Base-by-base conservation (phyloP, 2,888 invertebrate species). In the Nineta flava region DNA sequence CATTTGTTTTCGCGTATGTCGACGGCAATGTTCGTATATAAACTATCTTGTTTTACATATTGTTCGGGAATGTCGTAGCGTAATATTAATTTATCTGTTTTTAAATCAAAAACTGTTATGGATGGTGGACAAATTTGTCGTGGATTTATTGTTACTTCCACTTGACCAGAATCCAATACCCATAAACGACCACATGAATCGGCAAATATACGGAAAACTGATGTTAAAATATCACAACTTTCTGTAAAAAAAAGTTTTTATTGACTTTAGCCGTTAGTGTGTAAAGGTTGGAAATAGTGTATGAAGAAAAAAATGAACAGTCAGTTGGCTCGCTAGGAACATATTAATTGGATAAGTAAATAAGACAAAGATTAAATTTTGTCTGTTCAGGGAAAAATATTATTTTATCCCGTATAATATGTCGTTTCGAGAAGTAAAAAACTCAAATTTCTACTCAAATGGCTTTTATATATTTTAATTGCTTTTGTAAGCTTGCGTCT, bases 111-210 rank as follows among this genome's bases (percentile, higher is more conserved):
- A 9, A 84, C 75, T 6, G 81, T 71, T 46, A 87, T 72, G 56
- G 82, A 78, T 0, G 87, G 86, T 0, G 83, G 80, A 57, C 86
- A 85, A 15, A 81, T 64, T 61, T 82, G 83, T 53, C 75, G 75
- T 0, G 83, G 74, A 48, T 69, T 69, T n/a, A 76, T 74, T 13
- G 78, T 79, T 1, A 79, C 74, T 57, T 87, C 76, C 3, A 82
- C 76, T 60, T 83, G 79, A 1, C 88, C 88, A 0, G 86, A 83
- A 64, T 88, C 87, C 51, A 88, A 67, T 0, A 86, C 75, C 87
- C 87, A 88, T 4, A 88, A 68, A 38, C 86, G 74, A 46, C 81
- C 79, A 56, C 88, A 88, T 1, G 74, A 69, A 62, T 88, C 88
- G 0, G 80, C 77, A 57, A 76, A 76, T 44, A 86, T 70, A 19